These are phyloP conservation scores for Cladopsammia gracilis DNA, from an alignment of 64 coral and sea anemone species.

Conservation along the genomic window DNA sequence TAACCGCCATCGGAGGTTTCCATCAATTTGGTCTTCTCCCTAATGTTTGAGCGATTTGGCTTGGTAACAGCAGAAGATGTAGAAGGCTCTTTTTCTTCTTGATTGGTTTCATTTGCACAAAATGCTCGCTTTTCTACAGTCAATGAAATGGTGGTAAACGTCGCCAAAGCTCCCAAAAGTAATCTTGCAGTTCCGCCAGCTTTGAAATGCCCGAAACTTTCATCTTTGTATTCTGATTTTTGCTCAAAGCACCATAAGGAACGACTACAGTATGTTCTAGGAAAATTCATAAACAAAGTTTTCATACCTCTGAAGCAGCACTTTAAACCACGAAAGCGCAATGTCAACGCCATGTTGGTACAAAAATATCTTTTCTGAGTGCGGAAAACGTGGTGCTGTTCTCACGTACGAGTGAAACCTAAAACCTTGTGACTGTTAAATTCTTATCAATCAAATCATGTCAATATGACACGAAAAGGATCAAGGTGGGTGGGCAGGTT, in stretches of 20 bases:
- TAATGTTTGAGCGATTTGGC: not conserved
- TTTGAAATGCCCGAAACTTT: not conserved
- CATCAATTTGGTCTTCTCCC: not conserved
- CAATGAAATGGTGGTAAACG: constrained; percentile 1
- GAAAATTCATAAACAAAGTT: not conserved
- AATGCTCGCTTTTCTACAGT: not conserved
- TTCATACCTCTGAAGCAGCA: constrained; percentile 25
- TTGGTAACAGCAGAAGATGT: not conserved
- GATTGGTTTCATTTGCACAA: not conserved
- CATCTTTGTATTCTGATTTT: constrained; percentile 13
- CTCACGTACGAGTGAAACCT: too few relatives aligned
- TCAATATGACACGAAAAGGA: too few relatives aligned
- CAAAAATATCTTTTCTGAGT: not conserved
- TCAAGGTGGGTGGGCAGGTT: too few relatives aligned
- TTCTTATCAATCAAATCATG: too few relatives aligned
- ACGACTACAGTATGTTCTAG: not conserved
- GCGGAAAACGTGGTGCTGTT: too few relatives aligned
- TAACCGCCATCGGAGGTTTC: constrained; percentile 34
- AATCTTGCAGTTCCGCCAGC: not conserved
- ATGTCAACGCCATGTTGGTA: not conserved
- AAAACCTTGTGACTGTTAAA: too few relatives aligned
- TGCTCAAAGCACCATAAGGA: constrained; percentile 15
- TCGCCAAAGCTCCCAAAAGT: constrained; percentile 20
- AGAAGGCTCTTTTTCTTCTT: not conserved
- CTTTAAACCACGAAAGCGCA: not conserved